Evolutionary conservation across 2,113 vertebrate genomes (phyloP).

Genomic region (Barbus barbus): DNA sequence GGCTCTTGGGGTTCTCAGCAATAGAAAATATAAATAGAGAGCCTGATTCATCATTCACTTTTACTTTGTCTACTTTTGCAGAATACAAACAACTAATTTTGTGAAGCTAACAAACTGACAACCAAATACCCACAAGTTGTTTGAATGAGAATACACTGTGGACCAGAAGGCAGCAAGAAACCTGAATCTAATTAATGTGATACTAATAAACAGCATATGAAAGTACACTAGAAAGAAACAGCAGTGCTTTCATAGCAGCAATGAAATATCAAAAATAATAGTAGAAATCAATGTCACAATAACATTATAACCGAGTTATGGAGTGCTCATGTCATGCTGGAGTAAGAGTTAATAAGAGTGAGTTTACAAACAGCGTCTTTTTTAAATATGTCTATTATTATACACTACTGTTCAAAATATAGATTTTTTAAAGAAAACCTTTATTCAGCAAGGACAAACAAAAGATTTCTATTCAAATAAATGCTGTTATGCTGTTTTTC

Average conservation of each 20-base stretch:
- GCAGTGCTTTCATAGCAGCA: not conserved
- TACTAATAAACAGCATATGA: constrained; percentile 1
- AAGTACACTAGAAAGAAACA: not conserved
- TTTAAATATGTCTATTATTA: not conserved
- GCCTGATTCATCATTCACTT: constrained; percentile 27
- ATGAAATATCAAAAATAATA: not conserved
- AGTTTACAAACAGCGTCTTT: not conserved
- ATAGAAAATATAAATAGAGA: constrained; percentile 22
- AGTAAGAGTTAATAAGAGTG: not conserved
- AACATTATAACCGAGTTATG: not conserved
- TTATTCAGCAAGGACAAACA: not conserved
- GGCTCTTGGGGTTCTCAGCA: constrained; percentile 8
- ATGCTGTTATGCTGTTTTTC: no score
- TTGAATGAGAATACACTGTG: not conserved
- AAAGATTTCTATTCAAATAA: not conserved
- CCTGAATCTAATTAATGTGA: not conserved
- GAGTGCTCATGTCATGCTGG: not conserved
- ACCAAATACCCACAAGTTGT: not conserved
- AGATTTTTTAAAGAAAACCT: no score
- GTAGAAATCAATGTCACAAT: not conserved
- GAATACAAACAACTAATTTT: not conserved
- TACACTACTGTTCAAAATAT: not conserved
- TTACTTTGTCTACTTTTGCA: constrained; percentile 23
- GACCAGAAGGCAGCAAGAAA: not conserved
- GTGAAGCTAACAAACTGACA: not conserved